phyloP scores from a whole-genome alignment of 2,797 vertebrate species.

The Balearica regulorum region DNA sequence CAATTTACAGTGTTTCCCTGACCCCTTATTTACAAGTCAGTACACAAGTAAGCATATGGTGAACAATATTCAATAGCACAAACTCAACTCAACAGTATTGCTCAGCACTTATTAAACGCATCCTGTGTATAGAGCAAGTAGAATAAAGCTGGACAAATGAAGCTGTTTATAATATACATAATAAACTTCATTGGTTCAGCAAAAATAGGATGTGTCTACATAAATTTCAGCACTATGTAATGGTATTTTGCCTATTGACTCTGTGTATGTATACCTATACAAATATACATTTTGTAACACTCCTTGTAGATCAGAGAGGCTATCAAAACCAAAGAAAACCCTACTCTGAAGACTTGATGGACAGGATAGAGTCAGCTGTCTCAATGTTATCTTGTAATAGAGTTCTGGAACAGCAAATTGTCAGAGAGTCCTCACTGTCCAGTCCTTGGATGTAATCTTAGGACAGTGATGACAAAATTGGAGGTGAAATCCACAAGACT shows the following conservation, averaged over 20 bases:
- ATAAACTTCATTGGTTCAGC: not conserved
- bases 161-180: not conserved
- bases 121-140: not conserved
- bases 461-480: not conserved
- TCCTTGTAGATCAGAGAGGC: not conserved
- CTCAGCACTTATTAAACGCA: not conserved
- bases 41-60: not conserved
- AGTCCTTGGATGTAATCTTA: not conserved
- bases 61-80: not conserved
- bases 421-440: not conserved
- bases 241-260: not conserved
- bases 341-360: not conserved
- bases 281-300: not conserved
- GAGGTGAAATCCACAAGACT: not conserved
- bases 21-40: not conserved
- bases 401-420: not conserved
- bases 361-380: not conserved
- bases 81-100: not conserved
- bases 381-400: accelerated
- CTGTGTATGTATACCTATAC: not conserved
- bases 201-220: not conserved
- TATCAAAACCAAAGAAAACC: not conserved
- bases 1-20: not conserved
- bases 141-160: not conserved
- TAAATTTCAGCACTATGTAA: not conserved